Percentiles rank a stretch among this genome's conserved stretches.
Evolutionary conservation across 1,140 invertebrate genomes (phyloP).

Genomic region (Pogonus chalceus): DNA sequence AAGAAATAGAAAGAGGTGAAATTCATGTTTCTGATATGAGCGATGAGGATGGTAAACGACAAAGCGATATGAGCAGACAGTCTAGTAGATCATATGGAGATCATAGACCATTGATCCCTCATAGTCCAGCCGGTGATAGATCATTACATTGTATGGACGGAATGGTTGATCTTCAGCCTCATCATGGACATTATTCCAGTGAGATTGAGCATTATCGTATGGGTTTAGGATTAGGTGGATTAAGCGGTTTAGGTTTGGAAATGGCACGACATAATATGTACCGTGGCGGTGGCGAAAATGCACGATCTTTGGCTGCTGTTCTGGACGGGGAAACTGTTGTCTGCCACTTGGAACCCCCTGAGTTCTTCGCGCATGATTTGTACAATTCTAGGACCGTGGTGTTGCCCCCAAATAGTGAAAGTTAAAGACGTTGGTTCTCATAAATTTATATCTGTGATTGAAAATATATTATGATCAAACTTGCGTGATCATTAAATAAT

Average conservation of each 20-base stretch:
- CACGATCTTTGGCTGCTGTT: slow-evolving; percentile 60
- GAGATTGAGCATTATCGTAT: slow-evolving; percentile 39
- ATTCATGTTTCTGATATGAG: slow-evolving; percentile 69
- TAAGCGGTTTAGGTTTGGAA: not conserved
- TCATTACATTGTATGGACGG: slow-evolving; percentile 25
- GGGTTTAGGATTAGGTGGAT: slow-evolving; percentile 20
- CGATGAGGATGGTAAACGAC: slow-evolving; percentile 64
- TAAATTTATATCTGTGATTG: slow-evolving; percentile 38
- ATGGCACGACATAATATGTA: slow-evolving; percentile 36
- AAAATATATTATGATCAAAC: slow-evolving; percentile 32
- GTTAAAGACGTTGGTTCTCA: slow-evolving; percentile 33
- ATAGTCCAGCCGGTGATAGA: slow-evolving; percentile 32
- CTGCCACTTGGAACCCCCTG: slow-evolving; percentile 62
- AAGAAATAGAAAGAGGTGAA: slow-evolving; percentile 60
- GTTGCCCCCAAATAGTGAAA: slow-evolving; percentile 34
- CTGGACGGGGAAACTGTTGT: slow-evolving; percentile 74
- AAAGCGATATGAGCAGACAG: slow-evolving; percentile 64
- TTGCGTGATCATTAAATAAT: slow-evolving; percentile 28
- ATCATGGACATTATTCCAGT: slow-evolving; percentile 39
- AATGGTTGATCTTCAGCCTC: slow-evolving; percentile 18
- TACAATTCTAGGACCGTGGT: slow-evolving; percentile 31
- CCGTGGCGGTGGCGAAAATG: slow-evolving; percentile 46
- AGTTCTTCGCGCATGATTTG: slow-evolving; percentile 28
- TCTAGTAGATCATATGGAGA: slow-evolving; percentile 72
- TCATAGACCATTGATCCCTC: slow-evolving; percentile 53